Conservation (phyloP, 2,113 vertebrate genomes). For the Eleginops maclovinus region DNA sequence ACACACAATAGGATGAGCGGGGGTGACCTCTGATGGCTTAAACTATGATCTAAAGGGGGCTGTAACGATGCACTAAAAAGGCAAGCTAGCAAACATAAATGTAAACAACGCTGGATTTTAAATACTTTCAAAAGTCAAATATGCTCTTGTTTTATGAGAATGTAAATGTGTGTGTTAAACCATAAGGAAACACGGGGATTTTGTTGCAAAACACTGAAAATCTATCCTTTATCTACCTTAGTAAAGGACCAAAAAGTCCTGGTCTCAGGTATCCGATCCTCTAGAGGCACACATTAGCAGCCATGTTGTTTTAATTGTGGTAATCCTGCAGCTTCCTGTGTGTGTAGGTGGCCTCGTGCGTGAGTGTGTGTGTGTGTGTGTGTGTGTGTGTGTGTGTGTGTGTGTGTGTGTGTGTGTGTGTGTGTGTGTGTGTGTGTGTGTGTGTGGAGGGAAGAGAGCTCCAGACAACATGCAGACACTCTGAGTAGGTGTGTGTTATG, state of each 20-base stretch:
- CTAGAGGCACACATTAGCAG: conserved; percentile 27
- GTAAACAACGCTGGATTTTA: background rate
- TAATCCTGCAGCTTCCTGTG: conserved; percentile 45
- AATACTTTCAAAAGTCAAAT: background rate
- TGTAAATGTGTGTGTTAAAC: background rate
- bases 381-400: background rate
- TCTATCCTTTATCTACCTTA: background rate
- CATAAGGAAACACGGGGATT: background rate
- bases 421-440: conserved; percentile 21
- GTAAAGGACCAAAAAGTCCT: background rate
- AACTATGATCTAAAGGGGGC: background rate
- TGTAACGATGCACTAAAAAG: background rate
- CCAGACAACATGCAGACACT: conserved; percentile 45
- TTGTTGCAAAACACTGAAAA: background rate
- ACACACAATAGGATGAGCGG: no score
- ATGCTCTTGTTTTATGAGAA: no score
- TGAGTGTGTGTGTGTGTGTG: background rate
- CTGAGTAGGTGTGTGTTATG: conserved; percentile 54
- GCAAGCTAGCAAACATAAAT: background rate
- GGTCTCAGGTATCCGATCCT: background rate
- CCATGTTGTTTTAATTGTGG: conserved; percentile 37
- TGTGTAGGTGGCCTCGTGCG: conserved; percentile 31
- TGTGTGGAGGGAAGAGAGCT: background rate
- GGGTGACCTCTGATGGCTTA: no score
- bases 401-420: conserved; percentile 18